Evolutionary conservation across 2,797 vertebrate genomes (phyloP).

Genomic region (Lacerta viridis): DNA sequence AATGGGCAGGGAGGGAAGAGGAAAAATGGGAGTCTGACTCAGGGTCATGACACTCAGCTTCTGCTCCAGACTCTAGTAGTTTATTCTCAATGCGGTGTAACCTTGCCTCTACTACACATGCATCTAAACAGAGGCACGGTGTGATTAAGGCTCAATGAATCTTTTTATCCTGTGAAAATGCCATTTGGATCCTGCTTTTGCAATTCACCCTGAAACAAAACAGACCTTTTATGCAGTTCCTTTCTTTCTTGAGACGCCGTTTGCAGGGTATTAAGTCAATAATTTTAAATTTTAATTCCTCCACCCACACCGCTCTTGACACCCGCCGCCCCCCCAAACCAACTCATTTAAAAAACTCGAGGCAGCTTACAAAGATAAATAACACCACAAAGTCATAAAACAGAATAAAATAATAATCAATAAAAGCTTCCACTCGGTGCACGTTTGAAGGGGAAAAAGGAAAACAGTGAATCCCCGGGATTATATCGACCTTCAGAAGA

Average conservation of each 20-base stretch:
- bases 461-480: not conserved
- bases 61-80: too few relatives aligned
- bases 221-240: not conserved
- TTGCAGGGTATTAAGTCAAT: not conserved
- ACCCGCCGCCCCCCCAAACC: not conserved
- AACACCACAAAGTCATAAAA: not conserved
- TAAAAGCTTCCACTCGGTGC: not conserved
- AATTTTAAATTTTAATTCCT: not conserved
- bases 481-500: not conserved
- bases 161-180: not conserved
- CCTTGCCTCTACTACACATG: too few relatives aligned
- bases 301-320: not conserved
- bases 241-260: not conserved
- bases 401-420: conserved; percentile 7
- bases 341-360: not conserved
- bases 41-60: too few relatives aligned
- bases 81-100: too few relatives aligned
- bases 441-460: not conserved
- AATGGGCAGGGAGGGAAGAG: too few relatives aligned
- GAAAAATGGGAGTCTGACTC: too few relatives aligned
- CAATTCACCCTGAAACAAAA: not conserved
- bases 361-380: not conserved
- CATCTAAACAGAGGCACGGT: too few relatives aligned
- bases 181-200: not conserved
- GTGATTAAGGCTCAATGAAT: too few relatives aligned